These are phyloP conservation scores for Lamellibrachia luymesi DNA, from an alignment of 1,140 invertebrate genomes.

Conservation along the genomic window DNA sequence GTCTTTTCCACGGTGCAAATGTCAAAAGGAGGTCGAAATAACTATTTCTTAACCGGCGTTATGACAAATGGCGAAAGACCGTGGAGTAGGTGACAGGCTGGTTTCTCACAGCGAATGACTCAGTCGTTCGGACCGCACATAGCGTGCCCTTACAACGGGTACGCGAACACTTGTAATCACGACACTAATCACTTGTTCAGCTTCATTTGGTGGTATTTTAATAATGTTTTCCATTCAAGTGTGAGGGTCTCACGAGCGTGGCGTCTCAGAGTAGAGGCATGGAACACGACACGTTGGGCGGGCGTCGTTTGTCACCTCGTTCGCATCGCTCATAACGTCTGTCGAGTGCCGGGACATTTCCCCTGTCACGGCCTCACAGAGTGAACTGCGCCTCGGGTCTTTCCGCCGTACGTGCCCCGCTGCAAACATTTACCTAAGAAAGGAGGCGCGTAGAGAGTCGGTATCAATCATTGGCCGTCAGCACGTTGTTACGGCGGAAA, in stretches of 20 bases:
- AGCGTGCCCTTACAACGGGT: neutral
- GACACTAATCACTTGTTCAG: neutral
- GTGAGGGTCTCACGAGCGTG: neutral
- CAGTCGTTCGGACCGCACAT: neutral
- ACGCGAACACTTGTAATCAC: neutral
- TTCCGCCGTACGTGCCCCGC: neutral
- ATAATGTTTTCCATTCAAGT: conserved; percentile 5
- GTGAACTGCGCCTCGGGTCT: neutral
- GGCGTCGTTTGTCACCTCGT: neutral
- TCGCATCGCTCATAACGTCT: neutral
- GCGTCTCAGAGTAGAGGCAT: neutral
- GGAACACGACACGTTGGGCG: neutral
- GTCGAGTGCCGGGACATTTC: neutral
- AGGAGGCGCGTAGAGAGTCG: neutral
- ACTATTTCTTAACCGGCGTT: neutral
- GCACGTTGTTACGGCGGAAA: neutral
- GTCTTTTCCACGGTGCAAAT: neutral
- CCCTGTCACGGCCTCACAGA: neutral
- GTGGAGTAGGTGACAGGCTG: neutral
- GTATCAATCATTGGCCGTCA: neutral
- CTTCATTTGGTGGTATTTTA: neutral
- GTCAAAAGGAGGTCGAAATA: neutral
- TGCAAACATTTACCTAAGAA: neutral
- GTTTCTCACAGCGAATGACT: neutral
- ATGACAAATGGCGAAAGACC: neutral